Percentiles rank a stretch among this genome's conserved stretches.
phyloP scores from a whole-genome alignment of 1,140 invertebrate genomes.

The Plutomurus gul region DNA sequence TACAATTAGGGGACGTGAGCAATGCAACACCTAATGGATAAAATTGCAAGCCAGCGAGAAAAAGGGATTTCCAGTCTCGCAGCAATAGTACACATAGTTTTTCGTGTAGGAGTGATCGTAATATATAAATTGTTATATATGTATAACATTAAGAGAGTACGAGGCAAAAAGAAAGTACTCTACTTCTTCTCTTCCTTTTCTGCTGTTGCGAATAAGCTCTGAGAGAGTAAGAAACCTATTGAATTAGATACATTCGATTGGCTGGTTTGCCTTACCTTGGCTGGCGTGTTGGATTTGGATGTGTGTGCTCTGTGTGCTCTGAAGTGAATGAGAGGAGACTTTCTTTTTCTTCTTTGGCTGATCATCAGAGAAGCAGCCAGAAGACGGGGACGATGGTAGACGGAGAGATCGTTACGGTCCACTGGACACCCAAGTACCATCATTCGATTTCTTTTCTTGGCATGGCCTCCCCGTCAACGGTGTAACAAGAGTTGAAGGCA shows the following conservation, averaged over 20 bases:
- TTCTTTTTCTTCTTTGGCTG: neutral
- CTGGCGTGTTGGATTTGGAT: neutral
- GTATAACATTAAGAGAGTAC: neutral
- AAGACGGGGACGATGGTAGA: neutral
- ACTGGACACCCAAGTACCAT: neutral
- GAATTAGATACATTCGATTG: neutral
- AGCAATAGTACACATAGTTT: neutral
- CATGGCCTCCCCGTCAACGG: too few relatives aligned
- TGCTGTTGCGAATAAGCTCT: neutral
- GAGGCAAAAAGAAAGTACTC: too few relatives aligned
- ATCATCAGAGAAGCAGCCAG: neutral
- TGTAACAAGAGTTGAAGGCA: too few relatives aligned
- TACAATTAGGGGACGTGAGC: neutral
- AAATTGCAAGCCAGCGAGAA: neutral
- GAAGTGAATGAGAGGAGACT: constrained; percentile 22
- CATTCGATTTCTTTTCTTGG: neutral
- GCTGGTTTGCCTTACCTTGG: neutral
- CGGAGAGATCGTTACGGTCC: neutral
- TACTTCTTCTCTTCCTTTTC: neutral
- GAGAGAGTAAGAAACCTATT: neutral
- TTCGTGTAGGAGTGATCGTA: neutral
- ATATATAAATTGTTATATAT: too few relatives aligned
- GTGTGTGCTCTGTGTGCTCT: neutral
- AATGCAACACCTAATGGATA: neutral
- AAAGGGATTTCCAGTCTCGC: neutral